Evolutionary conservation across 2,113 vertebrate genomes (phyloP), one percentile per base, ranked within the genome.

Genomic region (Todiramphus saurophagus): DNA sequence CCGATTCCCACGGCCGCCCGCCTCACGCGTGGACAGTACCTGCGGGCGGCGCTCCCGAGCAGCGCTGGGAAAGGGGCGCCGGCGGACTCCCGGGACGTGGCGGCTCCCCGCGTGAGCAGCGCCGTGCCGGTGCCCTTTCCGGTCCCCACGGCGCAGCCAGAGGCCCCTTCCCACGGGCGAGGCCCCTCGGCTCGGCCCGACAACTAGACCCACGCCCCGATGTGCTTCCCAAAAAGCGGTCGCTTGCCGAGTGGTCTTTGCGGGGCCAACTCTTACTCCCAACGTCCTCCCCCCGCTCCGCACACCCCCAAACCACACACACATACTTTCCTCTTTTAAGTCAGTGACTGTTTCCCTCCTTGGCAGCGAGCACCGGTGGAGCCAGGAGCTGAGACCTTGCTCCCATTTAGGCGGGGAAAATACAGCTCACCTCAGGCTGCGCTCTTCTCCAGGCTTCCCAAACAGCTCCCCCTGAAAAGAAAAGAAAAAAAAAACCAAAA

Each of bases 281-380:
- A 28, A 37, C 8, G 43, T 60, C 16, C 23, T 41, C 10, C 13
- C 4, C 25, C 5, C 0, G 3, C 35, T 63, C 31, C 53, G 4
- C 50, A 62, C 44, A 6, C 56, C 2, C 44, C 7, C 28, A 60
- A 24, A 46, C 16, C 55, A 11, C 35, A 33, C 30, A 41, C 23
- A 14, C 8, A 1, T 13, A 16, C n/a, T 82, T 66, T 35, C 17
- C 4, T 41, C 43, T 78, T 82, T 60, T 25, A 39, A 35, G 33
- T 27, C 62, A 53, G 58, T 31, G 69, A 19, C 11, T 86, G 3
- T 77, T 78, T 84, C 8, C 28, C 20, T 21, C 23, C 25, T 56
- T 62, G 69, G 59, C 41, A 59, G 30, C 20, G 1, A 0, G 0
- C 37, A 17, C 11, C 4, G 8, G 3, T 5, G 50, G 13, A 70